Conservation (phyloP, 92 coral and sea anemone genomes). For the Palythoa grandiflora region DNA sequence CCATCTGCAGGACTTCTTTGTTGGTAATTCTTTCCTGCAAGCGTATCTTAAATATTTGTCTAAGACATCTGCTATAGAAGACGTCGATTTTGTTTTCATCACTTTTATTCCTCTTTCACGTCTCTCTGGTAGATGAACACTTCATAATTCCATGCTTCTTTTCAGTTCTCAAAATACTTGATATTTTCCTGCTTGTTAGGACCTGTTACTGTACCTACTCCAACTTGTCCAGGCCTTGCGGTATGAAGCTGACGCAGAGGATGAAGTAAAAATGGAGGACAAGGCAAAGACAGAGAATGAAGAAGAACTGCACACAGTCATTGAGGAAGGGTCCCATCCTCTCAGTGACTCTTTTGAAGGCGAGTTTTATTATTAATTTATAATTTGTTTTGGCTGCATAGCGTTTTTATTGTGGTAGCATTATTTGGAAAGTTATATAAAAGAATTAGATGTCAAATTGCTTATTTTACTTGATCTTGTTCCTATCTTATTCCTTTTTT, state of each 20-base stretch:
- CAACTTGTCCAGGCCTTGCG: conserved; percentile 98
- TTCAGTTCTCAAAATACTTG: background rate
- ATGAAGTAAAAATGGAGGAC: conserved; percentile 62
- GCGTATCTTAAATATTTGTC: background rate
- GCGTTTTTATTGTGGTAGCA: no score
- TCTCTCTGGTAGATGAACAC: background rate
- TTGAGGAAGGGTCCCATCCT: conserved; percentile 40
- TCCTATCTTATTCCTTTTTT: no score
- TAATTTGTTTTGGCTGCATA: no score
- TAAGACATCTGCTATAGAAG: background rate
- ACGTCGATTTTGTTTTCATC: no score
- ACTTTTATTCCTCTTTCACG: background rate
- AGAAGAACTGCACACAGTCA: conserved; percentile 9
- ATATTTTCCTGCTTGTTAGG: conserved; percentile 52
- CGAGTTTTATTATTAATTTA: background rate
- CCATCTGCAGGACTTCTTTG: background rate
- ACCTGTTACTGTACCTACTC: conserved; percentile 88
- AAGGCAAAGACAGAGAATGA: conserved; percentile 51
- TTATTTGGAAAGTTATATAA: no score
- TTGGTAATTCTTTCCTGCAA: background rate
- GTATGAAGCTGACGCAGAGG: conserved; percentile 77
- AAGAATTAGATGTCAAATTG: no score
- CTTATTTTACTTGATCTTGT: no score
- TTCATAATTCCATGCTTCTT: background rate
- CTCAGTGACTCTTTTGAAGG: conserved; percentile 41